Conservation (phyloP, 2,888 invertebrate species). For the Lypha dubia region DNA sequence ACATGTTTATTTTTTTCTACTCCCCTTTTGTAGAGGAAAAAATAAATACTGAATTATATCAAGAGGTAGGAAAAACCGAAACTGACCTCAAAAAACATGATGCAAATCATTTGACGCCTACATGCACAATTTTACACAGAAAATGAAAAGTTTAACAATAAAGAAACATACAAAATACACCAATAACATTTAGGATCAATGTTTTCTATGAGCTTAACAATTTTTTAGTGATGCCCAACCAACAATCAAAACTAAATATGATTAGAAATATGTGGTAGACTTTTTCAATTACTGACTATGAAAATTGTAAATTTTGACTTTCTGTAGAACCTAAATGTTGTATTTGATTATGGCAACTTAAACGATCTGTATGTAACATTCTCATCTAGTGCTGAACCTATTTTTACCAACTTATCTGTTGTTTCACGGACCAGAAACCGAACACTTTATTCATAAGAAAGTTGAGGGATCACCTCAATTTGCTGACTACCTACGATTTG, state of each 20-base stretch:
- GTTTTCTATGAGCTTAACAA: constrained; percentile 19
- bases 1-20: constrained; percentile 30
- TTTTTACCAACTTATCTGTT: no score
- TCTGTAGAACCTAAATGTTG: no score
- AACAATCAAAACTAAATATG: neutral
- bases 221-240: constrained; percentile 23
- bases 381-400: no score
- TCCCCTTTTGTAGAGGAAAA: constrained; percentile 12
- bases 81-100: constrained; percentile 69
- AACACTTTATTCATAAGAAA: no score
- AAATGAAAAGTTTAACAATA: constrained; percentile 59
- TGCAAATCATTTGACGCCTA: constrained; percentile 78
- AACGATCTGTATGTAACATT: no score
- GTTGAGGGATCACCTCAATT: no score
- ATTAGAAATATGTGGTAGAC: no score
- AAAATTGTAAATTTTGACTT: no score
- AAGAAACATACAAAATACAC: constrained; percentile 15
- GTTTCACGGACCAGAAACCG: no score
- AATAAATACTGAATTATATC: constrained; percentile 1
- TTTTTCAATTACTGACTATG: no score
- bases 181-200: constrained; percentile 40
- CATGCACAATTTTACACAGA: constrained; percentile 73
- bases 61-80: constrained; percentile 47
- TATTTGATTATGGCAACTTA: no score
- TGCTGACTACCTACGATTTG: no score